phyloP scores from a whole-genome alignment of 2,888 invertebrate genomes.

The Dermolepida albohirtum region DNA sequence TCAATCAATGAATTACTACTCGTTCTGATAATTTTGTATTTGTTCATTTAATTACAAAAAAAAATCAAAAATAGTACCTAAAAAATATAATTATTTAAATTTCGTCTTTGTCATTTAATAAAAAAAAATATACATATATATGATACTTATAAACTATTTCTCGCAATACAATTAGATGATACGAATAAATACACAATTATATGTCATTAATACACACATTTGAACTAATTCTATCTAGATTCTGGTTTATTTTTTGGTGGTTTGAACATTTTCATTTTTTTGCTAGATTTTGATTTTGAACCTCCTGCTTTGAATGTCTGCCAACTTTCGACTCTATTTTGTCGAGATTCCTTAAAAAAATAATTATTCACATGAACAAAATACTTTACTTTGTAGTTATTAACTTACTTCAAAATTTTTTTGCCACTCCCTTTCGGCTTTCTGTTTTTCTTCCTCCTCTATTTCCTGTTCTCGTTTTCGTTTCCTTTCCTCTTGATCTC shows the following conservation, averaged over 20 bases:
- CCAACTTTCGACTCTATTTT: constrained; percentile 93
- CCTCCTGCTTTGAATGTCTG: constrained; percentile 85
- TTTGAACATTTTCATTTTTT: constrained; percentile 86
- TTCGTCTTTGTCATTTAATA: constrained; percentile 12
- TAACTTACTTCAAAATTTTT: constrained; percentile 92
- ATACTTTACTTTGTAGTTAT: background rate
- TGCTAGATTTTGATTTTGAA: constrained; percentile 75
- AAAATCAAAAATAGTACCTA: background rate
- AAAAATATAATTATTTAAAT: constrained; percentile 24
- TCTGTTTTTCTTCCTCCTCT: constrained; percentile 90
- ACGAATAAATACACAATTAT: constrained; percentile 37
- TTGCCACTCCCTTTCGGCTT: constrained; percentile 95
- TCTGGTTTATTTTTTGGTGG: constrained; percentile 95
- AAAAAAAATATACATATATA: constrained; percentile 30
- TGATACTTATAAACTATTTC: constrained; percentile 12
- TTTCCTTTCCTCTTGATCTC: constrained; percentile 94
- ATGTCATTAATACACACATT: constrained; percentile 14
- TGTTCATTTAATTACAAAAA: background rate
- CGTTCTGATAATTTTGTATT: too few species aligned
- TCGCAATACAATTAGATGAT: constrained; percentile 16
- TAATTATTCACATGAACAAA: constrained; percentile 27
- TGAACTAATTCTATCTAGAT: constrained; percentile 75
- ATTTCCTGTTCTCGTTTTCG: constrained; percentile 94
- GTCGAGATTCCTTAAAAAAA: constrained; percentile 80
- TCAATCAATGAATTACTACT: too few species aligned